Base-by-base conservation (phyloP, 1,140 invertebrate species). In the Eriocheir sinensis region DNA sequence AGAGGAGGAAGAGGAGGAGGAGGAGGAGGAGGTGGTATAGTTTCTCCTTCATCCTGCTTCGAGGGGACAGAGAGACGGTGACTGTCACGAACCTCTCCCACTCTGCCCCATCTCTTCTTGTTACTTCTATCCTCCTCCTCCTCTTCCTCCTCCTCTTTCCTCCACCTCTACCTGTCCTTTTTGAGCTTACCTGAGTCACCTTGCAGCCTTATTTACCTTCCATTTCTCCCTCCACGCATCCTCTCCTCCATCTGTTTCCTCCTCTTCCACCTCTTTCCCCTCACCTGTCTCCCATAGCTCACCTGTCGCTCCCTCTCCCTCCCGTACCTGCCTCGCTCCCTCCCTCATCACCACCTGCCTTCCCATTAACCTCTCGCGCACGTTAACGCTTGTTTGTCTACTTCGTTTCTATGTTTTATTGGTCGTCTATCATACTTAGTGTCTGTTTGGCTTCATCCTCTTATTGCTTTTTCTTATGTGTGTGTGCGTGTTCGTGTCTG, bases 311-410 rank as follows among this genome's bases (percentile, higher is more conserved):
- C 9, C 88, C 8, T 30, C 89, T 36, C n/a, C 89, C 72, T 30
- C 34, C 79, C n/a, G n/a, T 81, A 12, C 79, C 0, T 21, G 17
- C 34, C 83, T 38, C 36, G 17, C 32, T 17, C 4, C 32, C 34
- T 36, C 15, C n/a, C 38, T 44, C 40, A 44, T 30, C 53, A 53
- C 53, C 32, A 48, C 30, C 53, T 53, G 44, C 15, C 88, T 34
- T 44, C 8, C 88, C n/a, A 44, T 17, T 53, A 89, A 44, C n/a
- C 40, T 2, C 38, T 53, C 41, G 6, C 44, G 30, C 44, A 89
- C 88, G n/a, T 53, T 53, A 53, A n/a, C 30, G 6, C 81, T 41
- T 85, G 81, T 89, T 89, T 72, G 60, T 72, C 12, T 72, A 72
- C 12, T 72, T 72, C 12, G 60, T n/a, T 72, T 72, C n/a, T n/a